A percentile compares a stretch with the other conserved stretches of the same genome.
Evolutionary conservation across 2,888 invertebrate genomes (phyloP).

Genomic region (Nomada goodeniana): DNA sequence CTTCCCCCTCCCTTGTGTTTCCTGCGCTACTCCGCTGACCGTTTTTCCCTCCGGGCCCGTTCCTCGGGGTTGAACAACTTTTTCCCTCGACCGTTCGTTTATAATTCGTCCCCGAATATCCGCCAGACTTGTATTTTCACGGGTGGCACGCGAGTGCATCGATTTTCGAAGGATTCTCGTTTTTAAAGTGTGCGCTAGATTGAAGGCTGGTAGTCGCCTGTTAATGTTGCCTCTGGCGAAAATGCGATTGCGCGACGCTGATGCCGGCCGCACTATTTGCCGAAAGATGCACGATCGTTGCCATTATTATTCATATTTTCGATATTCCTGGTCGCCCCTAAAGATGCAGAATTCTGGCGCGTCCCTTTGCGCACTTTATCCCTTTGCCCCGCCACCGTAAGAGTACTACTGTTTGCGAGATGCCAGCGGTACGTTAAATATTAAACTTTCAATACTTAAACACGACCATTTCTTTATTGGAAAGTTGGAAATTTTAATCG

Average conservation of each 20-base stretch:
- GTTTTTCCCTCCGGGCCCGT: no score
- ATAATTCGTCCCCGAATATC: not conserved
- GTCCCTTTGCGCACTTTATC: not conserved
- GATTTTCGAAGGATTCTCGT: not conserved
- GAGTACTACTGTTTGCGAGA: no score
- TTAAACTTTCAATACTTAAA: no score
- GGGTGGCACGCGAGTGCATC: not conserved
- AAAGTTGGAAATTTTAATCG: no score
- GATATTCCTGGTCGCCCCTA: not conserved
- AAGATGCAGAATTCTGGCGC: not conserved
- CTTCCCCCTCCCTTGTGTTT: not conserved
- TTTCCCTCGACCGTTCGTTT: not conserved
- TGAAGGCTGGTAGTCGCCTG: constrained; percentile 6
- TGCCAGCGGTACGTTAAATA: no score
- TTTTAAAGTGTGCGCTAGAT: not conserved
- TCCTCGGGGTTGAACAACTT: no score
- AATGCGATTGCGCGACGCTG: constrained; percentile 22
- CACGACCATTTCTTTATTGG: no score
- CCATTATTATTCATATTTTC: constrained; percentile 8
- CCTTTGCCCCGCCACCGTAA: not conserved
- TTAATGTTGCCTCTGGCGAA: not conserved
- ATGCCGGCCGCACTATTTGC: constrained; percentile 9
- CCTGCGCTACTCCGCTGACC: not conserved
- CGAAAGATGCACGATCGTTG: not conserved
- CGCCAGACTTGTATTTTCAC: not conserved